Conservation (phyloP, 2,113 vertebrate species). For the Dromaius novaehollandiae region DNA sequence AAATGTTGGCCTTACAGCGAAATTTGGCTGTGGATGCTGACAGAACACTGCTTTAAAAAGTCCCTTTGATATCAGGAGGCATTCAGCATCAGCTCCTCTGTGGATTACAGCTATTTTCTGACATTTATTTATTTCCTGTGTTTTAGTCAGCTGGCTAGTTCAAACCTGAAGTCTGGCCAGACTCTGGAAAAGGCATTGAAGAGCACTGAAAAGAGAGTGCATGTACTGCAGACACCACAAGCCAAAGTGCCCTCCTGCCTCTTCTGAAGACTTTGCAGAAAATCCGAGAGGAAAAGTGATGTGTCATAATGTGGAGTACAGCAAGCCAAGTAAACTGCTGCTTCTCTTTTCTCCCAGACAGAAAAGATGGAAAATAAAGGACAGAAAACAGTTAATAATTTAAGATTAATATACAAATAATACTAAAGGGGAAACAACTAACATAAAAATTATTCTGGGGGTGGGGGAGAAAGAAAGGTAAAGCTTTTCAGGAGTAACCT, state of each 20-base stretch:
- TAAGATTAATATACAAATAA: not conserved
- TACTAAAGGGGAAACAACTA: not conserved
- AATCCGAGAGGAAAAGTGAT: not conserved
- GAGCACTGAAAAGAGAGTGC: not conserved
- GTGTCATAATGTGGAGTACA: not conserved
- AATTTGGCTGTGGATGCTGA: not conserved
- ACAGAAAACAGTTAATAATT: not conserved
- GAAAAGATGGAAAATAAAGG: not conserved
- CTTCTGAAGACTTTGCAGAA: not conserved
- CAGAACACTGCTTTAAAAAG: not conserved
- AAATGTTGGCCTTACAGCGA: not conserved
- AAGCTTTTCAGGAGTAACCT: not conserved
- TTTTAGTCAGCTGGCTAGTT: not conserved
- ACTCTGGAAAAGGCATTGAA: not conserved
- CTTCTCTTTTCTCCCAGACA: not conserved
- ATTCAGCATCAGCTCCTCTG: not conserved
- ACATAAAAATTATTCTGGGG: not conserved
- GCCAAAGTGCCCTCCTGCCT: not conserved
- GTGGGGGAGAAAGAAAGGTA: rapidly evolving
- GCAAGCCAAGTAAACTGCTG: rapidly evolving
- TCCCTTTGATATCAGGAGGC: not conserved
- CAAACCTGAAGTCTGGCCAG: not conserved
- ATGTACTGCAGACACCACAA: rapidly evolving
- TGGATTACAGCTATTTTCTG: not conserved
- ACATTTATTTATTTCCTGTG: not conserved